Percentiles rank a stretch among this genome's conserved stretches.
Evolutionary conservation across 2,888 invertebrate genomes (phyloP).

Genomic region (Archips crataeganus): DNA sequence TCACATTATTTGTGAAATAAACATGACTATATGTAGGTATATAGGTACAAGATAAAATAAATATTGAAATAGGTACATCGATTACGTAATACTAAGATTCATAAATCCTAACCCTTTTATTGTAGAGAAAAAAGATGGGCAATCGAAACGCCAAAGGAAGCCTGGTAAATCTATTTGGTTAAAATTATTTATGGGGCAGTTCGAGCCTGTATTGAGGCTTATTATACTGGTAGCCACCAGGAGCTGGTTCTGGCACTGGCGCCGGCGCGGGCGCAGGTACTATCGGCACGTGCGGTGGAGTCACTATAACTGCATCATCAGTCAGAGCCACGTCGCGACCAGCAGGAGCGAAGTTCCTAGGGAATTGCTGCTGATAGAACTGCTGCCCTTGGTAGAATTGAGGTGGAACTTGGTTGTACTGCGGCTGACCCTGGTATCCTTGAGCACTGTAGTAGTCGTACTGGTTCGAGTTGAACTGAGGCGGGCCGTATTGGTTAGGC

Average conservation of each 20-base stretch:
- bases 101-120: neutral
- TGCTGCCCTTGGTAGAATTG: slow-evolving; percentile 54
- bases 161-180: slow-evolving; percentile 12
- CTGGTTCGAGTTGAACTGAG: slow-evolving; percentile 47
- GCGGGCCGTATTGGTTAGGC: slow-evolving; percentile 54
- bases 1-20: too few relatives aligned
- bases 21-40: too few relatives aligned
- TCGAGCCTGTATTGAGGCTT: slow-evolving; percentile 77
- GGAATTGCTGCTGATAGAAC: slow-evolving; percentile 48
- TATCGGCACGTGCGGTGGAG: slow-evolving; percentile 74
- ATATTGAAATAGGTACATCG: too few relatives aligned
- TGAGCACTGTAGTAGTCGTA: slow-evolving; percentile 48
- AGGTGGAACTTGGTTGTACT: slow-evolving; percentile 50
- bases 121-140: neutral
- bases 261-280: slow-evolving; percentile 51
- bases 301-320: slow-evolving; percentile 79
- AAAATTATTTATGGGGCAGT: slow-evolving; percentile 68
- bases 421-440: slow-evolving; percentile 51
- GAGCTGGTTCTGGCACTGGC: slow-evolving; percentile 55
- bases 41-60: too few relatives aligned
- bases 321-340: slow-evolving; percentile 75
- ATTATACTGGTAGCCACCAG: slow-evolving; percentile 70
- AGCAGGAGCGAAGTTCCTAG: slow-evolving; percentile 59
- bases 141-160: neutral
- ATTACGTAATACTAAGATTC: too few relatives aligned